A percentile compares a stretch with the other conserved stretches of the same genome.
phyloP scores from a whole-genome alignment of 2,888 invertebrate species.

The Anaspis maculata region DNA sequence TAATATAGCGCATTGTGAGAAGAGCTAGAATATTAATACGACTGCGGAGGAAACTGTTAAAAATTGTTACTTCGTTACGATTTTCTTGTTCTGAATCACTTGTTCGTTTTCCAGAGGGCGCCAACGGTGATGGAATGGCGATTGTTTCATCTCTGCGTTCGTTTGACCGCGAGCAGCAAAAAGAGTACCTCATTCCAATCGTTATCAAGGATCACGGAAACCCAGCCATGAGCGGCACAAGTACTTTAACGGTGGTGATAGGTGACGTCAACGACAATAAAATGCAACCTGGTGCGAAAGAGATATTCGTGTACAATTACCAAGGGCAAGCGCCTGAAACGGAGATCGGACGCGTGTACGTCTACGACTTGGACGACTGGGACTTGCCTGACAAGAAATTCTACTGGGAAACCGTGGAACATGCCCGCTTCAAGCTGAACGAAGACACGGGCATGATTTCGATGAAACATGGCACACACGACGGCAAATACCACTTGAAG shows the following conservation, averaged over 20 bases:
- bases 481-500: conserved; percentile 73
- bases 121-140: conserved; percentile 96
- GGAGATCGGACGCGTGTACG: conserved; percentile 76
- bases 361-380: conserved; percentile 98
- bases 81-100: too few species aligned
- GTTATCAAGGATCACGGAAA: conserved; percentile 95
- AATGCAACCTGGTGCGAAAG: conserved; percentile 96
- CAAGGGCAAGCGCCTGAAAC: conserved; percentile 45
- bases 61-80: too few species aligned
- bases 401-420: conserved; percentile 84
- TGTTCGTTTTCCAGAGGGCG: too few species aligned
- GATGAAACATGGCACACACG: conserved; percentile 87
- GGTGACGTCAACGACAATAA: conserved; percentile 98
- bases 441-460: conserved; percentile 92
- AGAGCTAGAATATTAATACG: too few species aligned
- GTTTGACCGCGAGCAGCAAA: conserved; percentile 92
- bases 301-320: conserved; percentile 96
- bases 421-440: conserved; percentile 75
- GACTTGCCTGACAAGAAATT: conserved; percentile 96
- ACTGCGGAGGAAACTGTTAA: too few species aligned
- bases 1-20: too few species aligned
- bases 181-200: conserved; percentile 94
- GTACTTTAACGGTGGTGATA: conserved; percentile 91
- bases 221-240: conserved; percentile 94
- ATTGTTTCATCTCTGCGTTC: conserved; percentile 88